Percentiles rank a stretch among this genome's conserved stretches.
These are phyloP conservation scores for Zaprionus lachaisei DNA, from an alignment of 1,140 invertebrate species.

Conservation along the genomic window DNA sequence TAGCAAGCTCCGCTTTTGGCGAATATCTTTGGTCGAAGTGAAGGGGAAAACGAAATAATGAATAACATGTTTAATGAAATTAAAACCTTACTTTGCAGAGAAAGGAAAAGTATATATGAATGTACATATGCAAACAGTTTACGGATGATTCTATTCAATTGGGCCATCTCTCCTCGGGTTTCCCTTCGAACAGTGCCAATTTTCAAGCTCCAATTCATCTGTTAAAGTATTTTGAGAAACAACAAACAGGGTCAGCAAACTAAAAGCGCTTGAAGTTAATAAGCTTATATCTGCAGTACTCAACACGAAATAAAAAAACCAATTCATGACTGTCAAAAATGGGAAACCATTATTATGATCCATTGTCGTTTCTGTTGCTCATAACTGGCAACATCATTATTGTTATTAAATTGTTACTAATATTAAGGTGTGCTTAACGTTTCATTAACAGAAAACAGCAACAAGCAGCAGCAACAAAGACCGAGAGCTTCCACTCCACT, in stretches of 20 bases:
- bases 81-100: slow-evolving; percentile 26
- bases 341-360: slow-evolving; percentile 15
- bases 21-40: slow-evolving; percentile 58
- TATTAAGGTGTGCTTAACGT: slow-evolving; percentile 46
- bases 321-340: slow-evolving; percentile 65
- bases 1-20: slow-evolving; percentile 41
- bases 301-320: slow-evolving; percentile 39
- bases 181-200: slow-evolving; percentile 9
- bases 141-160: not conserved
- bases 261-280: slow-evolving; percentile 63
- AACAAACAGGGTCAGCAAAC: slow-evolving; percentile 70
- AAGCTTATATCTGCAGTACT: slow-evolving; percentile 51
- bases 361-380: slow-evolving; percentile 38
- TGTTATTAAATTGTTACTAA: slow-evolving; percentile 55
- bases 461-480: slow-evolving; percentile 30
- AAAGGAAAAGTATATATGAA: slow-evolving; percentile 18
- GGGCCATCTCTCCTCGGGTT: not conserved
- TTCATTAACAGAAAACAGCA: slow-evolving; percentile 51
- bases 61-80: slow-evolving; percentile 45
- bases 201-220: slow-evolving; percentile 42
- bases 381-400: slow-evolving; percentile 48
- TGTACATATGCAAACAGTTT: not conserved
- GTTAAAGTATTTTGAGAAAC: slow-evolving; percentile 26
- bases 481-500: slow-evolving; percentile 4
- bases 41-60: slow-evolving; percentile 58